Percentiles rank a stretch among this genome's conserved stretches.
These are phyloP conservation scores for Drosophila parvula DNA, from an alignment of 1,140 invertebrate genomes.

Conservation along the genomic window DNA sequence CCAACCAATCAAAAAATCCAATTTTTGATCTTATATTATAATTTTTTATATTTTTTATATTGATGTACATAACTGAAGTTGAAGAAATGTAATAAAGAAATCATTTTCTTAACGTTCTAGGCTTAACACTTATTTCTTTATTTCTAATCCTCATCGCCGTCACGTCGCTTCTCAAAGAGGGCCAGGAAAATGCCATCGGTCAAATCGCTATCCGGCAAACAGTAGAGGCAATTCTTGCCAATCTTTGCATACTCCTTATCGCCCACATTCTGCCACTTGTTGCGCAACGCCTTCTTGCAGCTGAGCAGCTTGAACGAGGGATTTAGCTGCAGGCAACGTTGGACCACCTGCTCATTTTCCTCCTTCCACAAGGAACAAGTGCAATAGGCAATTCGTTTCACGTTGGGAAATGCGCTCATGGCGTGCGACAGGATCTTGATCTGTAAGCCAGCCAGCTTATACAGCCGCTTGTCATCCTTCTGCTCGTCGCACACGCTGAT, in stretches of 20 bases:
- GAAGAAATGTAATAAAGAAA: constrained; percentile 40
- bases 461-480: constrained; percentile 85
- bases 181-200: constrained; percentile 98
- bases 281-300: constrained; percentile 86
- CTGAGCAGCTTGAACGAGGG: constrained; percentile 87
- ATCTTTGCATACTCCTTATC: constrained; percentile 86
- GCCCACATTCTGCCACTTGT: constrained; percentile 89
- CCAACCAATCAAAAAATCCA: constrained; percentile 15
- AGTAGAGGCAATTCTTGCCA: constrained; percentile 91
- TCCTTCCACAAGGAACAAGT: constrained; percentile 95
- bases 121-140: neutral
- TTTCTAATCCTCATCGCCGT: constrained; percentile 49
- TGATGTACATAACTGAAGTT: constrained; percentile 39
- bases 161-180: constrained; percentile 89
- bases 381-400: constrained; percentile 95
- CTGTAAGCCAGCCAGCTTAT: constrained; percentile 92
- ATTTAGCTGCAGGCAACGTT: constrained; percentile 85
- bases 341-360: constrained; percentile 93
- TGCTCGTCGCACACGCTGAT: constrained; percentile 79
- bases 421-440: constrained; percentile 93
- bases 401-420: constrained; percentile 91
- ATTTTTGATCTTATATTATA: constrained; percentile 16
- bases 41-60: constrained; percentile 37
- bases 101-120: constrained; percentile 33
- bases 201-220: constrained; percentile 89